phyloP scores from a whole-genome alignment of 2,888 invertebrate genomes.

The Esperia sulphurella region DNA sequence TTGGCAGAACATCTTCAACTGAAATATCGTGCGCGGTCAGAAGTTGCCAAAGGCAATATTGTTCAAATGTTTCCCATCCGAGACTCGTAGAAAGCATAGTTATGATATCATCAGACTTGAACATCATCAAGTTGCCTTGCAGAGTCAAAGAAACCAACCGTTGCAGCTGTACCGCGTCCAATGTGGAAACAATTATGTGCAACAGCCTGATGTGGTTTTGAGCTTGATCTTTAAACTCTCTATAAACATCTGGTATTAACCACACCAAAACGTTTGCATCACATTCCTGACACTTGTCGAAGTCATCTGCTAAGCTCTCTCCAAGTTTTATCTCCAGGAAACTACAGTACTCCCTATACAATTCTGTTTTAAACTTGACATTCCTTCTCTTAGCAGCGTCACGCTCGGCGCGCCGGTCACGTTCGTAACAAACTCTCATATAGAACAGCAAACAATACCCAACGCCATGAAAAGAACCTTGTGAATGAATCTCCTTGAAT shows the following conservation, averaged over 20 bases:
- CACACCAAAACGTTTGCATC: conserved; percentile 94
- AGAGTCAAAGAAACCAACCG: conserved; percentile 94
- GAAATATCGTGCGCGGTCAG: conserved; percentile 96
- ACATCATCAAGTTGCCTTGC: conserved; percentile 91
- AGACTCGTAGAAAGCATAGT: conserved; percentile 89
- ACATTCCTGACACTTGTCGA: conserved; percentile 92
- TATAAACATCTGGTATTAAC: conserved; percentile 95
- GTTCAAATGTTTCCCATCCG: conserved; percentile 98
- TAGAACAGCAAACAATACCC: conserved; percentile 95
- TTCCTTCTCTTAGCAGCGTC: conserved; percentile 76
- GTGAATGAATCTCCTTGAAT: conserved; percentile 87
- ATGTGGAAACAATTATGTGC: conserved; percentile 92
- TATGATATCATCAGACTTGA: conserved; percentile 87
- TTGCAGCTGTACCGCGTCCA: conserved; percentile 94
- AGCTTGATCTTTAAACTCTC: conserved; percentile 92
- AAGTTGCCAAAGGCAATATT: conserved; percentile 98
- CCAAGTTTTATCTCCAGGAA: conserved; percentile 87
- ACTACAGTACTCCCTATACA: conserved; percentile 94
- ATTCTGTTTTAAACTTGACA: conserved; percentile 87
- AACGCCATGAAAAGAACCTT: conserved; percentile 82
- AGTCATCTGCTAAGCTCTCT: conserved; percentile 87
- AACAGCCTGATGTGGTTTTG: conserved; percentile 93
- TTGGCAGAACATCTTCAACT: conserved; percentile 91
- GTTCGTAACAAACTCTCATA: conserved; percentile 86
- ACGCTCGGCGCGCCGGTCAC: conserved; percentile 62